Evolutionary conservation across 2,797 vertebrate genomes (phyloP).

Genomic region (Myoxocephalus aenaeus): DNA sequence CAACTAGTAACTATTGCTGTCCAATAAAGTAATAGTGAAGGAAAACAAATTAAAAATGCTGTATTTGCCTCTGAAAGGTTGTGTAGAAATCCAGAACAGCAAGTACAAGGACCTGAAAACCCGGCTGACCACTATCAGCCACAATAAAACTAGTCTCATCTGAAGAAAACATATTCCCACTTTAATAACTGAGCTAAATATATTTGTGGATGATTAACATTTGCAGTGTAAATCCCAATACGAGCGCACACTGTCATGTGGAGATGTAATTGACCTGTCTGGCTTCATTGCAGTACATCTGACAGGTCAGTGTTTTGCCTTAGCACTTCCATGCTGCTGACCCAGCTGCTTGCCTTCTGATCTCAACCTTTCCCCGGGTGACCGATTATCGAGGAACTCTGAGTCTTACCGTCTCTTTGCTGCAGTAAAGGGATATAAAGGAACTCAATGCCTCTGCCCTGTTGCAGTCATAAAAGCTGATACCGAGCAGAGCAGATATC

Average conservation of each 20-base stretch:
- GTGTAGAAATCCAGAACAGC: background rate
- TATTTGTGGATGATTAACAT: constrained; percentile 14
- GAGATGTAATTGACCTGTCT: constrained; percentile 65
- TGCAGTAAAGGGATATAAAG: constrained; percentile 72
- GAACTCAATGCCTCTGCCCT: constrained; percentile 72
- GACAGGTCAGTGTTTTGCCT: constrained; percentile 46
- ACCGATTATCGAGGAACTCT: constrained; percentile 60
- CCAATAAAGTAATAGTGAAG: background rate
- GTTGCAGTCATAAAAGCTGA: constrained; percentile 73
- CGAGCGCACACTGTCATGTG: constrained; percentile 42
- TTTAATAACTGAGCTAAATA: background rate
- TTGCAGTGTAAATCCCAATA: constrained; percentile 17
- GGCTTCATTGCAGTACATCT: constrained; percentile 43
- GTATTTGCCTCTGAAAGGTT: background rate
- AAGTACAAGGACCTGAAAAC: background rate
- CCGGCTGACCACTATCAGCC: background rate
- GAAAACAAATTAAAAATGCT: background rate
- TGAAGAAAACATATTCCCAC: background rate
- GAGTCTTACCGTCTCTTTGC: constrained; percentile 56
- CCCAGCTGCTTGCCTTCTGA: constrained; percentile 63
- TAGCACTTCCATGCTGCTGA: constrained; percentile 63
- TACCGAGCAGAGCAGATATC: constrained; percentile 67
- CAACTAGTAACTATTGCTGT: background rate
- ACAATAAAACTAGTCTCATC: background rate
- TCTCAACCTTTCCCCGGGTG: constrained; percentile 50